phyloP scores from a whole-genome alignment of 2,113 vertebrate species.

The Chaetodon trifascialis region DNA sequence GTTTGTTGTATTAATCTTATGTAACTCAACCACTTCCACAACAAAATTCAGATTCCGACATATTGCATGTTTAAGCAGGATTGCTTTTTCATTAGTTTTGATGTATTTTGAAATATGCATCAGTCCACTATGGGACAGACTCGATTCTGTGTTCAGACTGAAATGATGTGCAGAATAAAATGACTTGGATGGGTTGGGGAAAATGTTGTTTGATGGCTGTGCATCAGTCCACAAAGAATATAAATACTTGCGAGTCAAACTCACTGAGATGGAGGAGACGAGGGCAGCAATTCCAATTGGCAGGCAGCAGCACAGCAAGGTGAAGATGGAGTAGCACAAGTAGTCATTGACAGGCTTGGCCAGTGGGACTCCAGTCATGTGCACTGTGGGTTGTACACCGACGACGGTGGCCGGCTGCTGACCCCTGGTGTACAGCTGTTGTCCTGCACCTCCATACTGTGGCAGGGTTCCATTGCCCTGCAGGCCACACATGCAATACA shows the following conservation, averaged over 20 bases:
- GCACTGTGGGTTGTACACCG: slow-evolving; percentile 70
- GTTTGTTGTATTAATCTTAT: too few relatives aligned
- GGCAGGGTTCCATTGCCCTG: too few relatives aligned
- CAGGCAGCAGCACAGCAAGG: slow-evolving; percentile 85
- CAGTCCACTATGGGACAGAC: neutral
- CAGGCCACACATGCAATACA: too few relatives aligned
- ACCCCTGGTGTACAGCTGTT: too few relatives aligned
- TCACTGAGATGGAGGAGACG: slow-evolving; percentile 82
- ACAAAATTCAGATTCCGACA: too few relatives aligned
- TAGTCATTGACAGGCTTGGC: slow-evolving; percentile 74
- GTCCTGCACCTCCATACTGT: too few relatives aligned
- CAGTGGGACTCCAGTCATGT: slow-evolving; percentile 57
- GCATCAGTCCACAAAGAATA: neutral
- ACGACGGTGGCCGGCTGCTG: slow-evolving; percentile 30
- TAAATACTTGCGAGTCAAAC: slow-evolving; percentile 36
- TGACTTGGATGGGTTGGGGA: neutral
- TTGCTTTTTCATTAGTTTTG: too few relatives aligned
- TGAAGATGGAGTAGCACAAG: slow-evolving; percentile 86
- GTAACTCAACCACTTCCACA: too few relatives aligned
- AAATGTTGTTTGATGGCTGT: neutral
- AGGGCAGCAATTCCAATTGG: slow-evolving; percentile 84
- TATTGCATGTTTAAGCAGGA: too few relatives aligned
- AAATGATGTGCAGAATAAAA: neutral
- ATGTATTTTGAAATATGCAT: neutral
- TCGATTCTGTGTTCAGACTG: neutral